phyloP scores from a whole-genome alignment of 2,888 invertebrate genomes.

The Pristionchus fissidentatus region DNA sequence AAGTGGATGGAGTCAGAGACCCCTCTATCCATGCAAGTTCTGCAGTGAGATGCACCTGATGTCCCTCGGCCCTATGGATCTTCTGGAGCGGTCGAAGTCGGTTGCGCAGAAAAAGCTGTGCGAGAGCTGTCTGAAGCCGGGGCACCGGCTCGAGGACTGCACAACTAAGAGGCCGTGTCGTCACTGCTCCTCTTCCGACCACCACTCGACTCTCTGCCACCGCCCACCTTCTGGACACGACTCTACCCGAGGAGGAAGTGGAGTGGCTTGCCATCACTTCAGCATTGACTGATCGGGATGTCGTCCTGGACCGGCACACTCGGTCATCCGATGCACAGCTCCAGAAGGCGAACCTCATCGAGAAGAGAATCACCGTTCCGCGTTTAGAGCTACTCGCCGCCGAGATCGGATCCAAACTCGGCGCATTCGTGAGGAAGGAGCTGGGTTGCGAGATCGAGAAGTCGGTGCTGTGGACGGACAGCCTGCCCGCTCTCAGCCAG shows the following conservation, averaged over 20 bases:
- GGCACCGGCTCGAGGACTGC: not conserved
- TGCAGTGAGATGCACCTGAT: not conserved
- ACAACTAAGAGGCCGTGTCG: not conserved
- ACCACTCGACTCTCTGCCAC: not conserved
- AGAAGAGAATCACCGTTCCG: constrained; percentile 13
- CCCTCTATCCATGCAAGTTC: not conserved
- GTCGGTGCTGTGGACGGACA: not conserved
- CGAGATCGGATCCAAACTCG: not conserved
- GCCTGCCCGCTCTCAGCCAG: not conserved
- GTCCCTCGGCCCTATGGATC: not conserved
- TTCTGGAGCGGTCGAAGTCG: not conserved
- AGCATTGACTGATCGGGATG: too few species aligned
- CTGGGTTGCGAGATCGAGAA: not conserved
- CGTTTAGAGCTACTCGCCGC: not conserved
- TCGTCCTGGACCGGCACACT: too few species aligned
- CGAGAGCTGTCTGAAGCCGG: not conserved
- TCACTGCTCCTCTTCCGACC: not conserved
- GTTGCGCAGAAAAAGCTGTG: not conserved
- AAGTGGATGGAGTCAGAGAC: not conserved
- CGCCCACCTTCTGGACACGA: not conserved
- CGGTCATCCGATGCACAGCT: too few species aligned
- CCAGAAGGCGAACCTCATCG: not conserved
- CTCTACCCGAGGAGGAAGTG: too few species aligned
- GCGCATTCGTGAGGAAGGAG: not conserved
- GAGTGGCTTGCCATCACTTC: too few species aligned